A percentile compares a stretch with the other conserved stretches of the same genome.
phyloP scores from a whole-genome alignment of 2,888 invertebrate genomes.

The Ommatoiulus sabulosus region DNA sequence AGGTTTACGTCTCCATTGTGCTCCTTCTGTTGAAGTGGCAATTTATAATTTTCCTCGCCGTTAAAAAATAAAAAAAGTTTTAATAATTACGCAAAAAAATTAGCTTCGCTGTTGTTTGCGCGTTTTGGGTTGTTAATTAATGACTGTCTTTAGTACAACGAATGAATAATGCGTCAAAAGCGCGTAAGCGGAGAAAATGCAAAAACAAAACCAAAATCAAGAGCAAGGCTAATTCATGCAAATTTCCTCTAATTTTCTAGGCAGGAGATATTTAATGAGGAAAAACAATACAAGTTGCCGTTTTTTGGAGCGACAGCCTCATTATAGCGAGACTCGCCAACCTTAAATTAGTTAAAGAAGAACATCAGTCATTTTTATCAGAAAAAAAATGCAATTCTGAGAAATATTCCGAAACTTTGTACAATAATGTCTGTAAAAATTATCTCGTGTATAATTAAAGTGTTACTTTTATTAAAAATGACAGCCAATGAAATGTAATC shows the following conservation, averaged over 20 bases:
- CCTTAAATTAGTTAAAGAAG: background rate
- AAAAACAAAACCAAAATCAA: background rate
- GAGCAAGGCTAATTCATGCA: slow-evolving; percentile 20
- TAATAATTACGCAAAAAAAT: slow-evolving; percentile 29
- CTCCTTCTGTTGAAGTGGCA: slow-evolving; percentile 31
- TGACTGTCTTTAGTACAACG: slow-evolving; percentile 27
- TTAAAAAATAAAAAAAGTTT: background rate
- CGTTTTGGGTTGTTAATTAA: slow-evolving; percentile 37
- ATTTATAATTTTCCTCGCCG: slow-evolving; percentile 20
- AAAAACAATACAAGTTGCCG: slow-evolving; percentile 8
- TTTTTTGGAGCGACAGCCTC: background rate
- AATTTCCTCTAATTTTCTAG: slow-evolving; percentile 27
- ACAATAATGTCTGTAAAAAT: background rate
- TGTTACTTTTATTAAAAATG: too few species aligned
- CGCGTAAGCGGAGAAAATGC: background rate
- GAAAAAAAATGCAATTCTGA: background rate
- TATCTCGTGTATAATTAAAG: too few species aligned
- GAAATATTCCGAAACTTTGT: background rate
- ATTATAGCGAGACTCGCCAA: background rate
- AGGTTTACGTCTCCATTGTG: slow-evolving; percentile 33
- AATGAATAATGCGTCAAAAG: slow-evolving; percentile 22
- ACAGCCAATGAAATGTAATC: too few species aligned
- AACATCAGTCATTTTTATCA: background rate
- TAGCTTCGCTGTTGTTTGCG: slow-evolving; percentile 25
- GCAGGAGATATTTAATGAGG: background rate